Conservation (phyloP, 1,140 invertebrate species). For the Drosophila aff. region DNA sequence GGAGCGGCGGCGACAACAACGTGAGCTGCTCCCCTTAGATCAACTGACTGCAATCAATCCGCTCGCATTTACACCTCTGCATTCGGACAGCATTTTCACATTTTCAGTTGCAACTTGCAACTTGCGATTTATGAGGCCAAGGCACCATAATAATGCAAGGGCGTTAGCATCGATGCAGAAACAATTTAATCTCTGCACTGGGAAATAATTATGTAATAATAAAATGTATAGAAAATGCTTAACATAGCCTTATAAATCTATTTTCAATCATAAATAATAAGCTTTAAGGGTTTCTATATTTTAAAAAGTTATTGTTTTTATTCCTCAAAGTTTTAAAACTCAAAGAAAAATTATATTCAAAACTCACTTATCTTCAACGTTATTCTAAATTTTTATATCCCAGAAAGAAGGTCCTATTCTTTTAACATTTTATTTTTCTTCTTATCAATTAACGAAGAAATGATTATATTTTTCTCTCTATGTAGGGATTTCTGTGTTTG, state of each 20-base stretch:
- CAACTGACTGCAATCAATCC: conserved; percentile 76
- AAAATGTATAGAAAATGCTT: background rate
- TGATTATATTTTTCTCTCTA: background rate
- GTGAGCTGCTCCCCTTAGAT: conserved; percentile 46
- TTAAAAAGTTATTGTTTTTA: too few relatives aligned
- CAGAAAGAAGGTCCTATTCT: too few relatives aligned
- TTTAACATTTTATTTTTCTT: too few relatives aligned
- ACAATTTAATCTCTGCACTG: conserved; percentile 42
- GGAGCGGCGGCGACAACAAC: background rate
- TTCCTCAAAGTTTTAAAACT: too few relatives aligned
- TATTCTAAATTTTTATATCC: too few relatives aligned
- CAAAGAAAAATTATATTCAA: too few relatives aligned
- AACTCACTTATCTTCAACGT: too few relatives aligned
- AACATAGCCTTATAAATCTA: background rate
- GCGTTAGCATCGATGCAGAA: conserved; percentile 78
- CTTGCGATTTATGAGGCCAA: conserved; percentile 73
- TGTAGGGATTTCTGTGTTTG: conserved; percentile 40
- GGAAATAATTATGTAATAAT: background rate
- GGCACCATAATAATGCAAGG: conserved; percentile 67
- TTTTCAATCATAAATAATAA: too few relatives aligned
- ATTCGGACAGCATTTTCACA: conserved; percentile 21
- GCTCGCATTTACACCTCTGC: conserved; percentile 68
- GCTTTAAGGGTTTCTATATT: too few relatives aligned
- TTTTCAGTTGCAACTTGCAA: conserved; percentile 13
- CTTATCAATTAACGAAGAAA: too few relatives aligned